These are phyloP conservation scores for Drosophila kambysellisi DNA, from an alignment of 2,888 invertebrate genomes.

Conservation along the genomic window DNA sequence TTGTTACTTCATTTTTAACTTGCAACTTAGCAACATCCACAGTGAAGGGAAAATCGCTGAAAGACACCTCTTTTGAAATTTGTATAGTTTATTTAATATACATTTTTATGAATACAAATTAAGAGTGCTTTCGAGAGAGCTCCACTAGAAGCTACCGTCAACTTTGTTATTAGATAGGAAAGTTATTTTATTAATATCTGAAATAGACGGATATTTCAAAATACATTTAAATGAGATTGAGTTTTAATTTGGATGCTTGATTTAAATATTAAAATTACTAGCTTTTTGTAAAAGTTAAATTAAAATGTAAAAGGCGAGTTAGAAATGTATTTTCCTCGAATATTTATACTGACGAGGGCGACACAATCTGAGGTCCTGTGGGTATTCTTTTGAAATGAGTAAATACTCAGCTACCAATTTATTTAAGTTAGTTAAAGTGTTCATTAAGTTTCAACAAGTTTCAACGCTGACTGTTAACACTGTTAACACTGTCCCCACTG, in stretches of 20 bases:
- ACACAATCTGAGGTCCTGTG: background rate
- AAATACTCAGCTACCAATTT: background rate
- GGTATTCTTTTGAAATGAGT: background rate
- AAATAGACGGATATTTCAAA: background rate
- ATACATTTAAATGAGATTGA: background rate
- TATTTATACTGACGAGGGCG: fast-evolving
- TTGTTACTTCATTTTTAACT: background rate
- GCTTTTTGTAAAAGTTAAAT: background rate
- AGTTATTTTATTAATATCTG: background rate
- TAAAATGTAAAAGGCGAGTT: background rate
- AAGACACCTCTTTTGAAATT: background rate
- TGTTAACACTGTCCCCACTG: background rate
- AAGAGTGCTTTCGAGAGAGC: background rate
- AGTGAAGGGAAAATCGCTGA: background rate
- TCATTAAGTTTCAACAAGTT: constrained; percentile 1
- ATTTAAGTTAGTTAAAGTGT: background rate
- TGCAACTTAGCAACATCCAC: background rate
- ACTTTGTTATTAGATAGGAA: too few relatives aligned
- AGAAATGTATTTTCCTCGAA: background rate
- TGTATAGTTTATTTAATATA: background rate
- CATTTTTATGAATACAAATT: background rate
- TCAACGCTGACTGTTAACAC: background rate
- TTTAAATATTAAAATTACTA: too few relatives aligned
- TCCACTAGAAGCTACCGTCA: background rate
- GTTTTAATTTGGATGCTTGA: background rate